Evolutionary conservation across 2,888 invertebrate genomes (phyloP).

Genomic region (Nephrotoma flavescens): DNA sequence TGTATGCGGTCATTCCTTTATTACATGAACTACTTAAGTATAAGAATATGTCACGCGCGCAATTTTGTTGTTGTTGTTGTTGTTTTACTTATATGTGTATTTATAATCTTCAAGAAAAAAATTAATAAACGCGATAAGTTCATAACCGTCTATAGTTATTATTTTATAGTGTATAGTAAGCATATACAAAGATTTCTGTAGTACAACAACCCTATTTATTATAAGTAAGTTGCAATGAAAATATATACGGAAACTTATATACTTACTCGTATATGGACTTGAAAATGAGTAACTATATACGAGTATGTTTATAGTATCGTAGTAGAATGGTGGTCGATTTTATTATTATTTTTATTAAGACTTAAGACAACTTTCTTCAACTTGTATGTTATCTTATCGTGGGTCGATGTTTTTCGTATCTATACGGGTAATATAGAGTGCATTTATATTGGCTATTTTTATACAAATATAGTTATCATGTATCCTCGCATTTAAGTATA

Average conservation of each 20-base stretch:
- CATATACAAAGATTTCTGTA: not conserved
- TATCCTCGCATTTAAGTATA: not conserved
- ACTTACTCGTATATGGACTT: not conserved
- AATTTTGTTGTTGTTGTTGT: not conserved
- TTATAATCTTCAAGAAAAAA: not conserved
- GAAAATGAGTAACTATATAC: not conserved
- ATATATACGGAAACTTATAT: not conserved
- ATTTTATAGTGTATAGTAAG: not conserved
- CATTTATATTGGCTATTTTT: not conserved
- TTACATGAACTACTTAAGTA: not conserved
- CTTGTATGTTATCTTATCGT: not conserved
- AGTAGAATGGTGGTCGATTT: not conserved
- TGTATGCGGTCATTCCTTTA: not conserved
- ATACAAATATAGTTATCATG: not conserved
- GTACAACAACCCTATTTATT: not conserved
- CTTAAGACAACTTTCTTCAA: not conserved
- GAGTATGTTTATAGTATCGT: not conserved
- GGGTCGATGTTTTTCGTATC: not conserved
- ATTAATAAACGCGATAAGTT: not conserved
- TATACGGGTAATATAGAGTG: not conserved
- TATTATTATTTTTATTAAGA: not conserved
- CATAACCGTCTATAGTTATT: not conserved
- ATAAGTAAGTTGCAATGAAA: not conserved
- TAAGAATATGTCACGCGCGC: not conserved
- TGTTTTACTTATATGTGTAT: not conserved